Evolutionary conservation across 2,888 invertebrate species (phyloP).

Genomic region (Nesidiocoris tenuis): DNA sequence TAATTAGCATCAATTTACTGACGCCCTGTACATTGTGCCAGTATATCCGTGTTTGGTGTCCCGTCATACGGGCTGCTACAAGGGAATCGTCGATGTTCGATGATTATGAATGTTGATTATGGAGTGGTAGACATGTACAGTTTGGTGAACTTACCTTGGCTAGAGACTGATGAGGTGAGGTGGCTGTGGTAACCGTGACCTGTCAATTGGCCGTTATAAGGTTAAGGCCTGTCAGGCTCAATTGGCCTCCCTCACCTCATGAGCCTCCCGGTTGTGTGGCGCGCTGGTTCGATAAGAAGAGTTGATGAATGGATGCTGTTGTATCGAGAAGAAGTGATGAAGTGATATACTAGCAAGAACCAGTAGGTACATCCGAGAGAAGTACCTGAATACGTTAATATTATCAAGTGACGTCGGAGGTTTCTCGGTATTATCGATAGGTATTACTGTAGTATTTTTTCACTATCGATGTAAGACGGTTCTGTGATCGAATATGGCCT

Average conservation of each 20-base stretch:
- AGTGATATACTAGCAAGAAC: too few relatives aligned
- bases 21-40: too few relatives aligned
- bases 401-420: not conserved
- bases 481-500: conserved; percentile 21
- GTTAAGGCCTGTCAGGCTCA: too few relatives aligned
- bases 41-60: too few relatives aligned
- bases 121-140: not conserved
- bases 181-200: not conserved
- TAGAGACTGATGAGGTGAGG: conserved; percentile 10
- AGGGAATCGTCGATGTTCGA: too few relatives aligned
- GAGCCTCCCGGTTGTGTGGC: conserved; percentile 10
- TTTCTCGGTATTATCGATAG: not conserved
- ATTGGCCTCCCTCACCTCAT: conserved; percentile 18
- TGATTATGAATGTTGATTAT: not conserved
- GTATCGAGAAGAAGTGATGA: not conserved
- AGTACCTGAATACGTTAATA: not conserved
- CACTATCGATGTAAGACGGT: not conserved
- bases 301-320: conserved; percentile 1
- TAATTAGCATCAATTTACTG: too few relatives aligned
- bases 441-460: not conserved
- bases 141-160: conserved; percentile 25
- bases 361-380: not conserved
- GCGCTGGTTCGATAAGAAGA: not conserved
- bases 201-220: too few relatives aligned
- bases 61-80: too few relatives aligned